Evolutionary conservation across 2,797 vertebrate genomes (phyloP), one percentile per base, ranked within the genome.

Genomic region (Sebastes kiyomatsui): DNA sequence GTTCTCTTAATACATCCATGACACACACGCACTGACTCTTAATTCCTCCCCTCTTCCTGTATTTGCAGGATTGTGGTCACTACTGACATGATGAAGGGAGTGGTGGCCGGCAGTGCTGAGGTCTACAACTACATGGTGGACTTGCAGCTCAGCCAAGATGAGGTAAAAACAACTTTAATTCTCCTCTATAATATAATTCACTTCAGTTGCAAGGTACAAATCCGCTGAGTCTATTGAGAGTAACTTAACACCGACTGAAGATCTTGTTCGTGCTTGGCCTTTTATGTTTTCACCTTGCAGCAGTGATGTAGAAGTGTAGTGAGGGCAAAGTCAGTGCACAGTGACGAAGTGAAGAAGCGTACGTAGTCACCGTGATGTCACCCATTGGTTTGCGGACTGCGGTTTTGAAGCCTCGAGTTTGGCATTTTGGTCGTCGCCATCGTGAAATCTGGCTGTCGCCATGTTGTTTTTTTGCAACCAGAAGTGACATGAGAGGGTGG

Each of bases 41-140:
- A 38, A 42, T 33, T 16, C 60, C 18, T 28, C 5, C 16, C 30
- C 23, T 54, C 38, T 12, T 27, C 22, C 22, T 83, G 11, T 62
- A 2, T 12, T 33, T 79, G 25, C 87, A 98, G 98, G 94, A 97
- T 99, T 0, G 97, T 99, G 67, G 96, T 93, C 65, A 96, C 97
- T 0, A 8, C 82, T 4, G 94, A 89, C 78, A 92, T 97, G 92
- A 92, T 94, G 90, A 93, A 65, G 18, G 93, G 90, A 52, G 87
- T 98, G 0, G 83, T 92, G 69, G 72, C 81, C 0, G 87, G 81
- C 27, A 97, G 96, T 0, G 96, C 97, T 0, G 2, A 56, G 0
- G 85, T 98, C 14, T 97, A 95, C 30, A 1, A 99, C 86, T 98
- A 96, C 91, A 96, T 96, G 92, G n/a, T 1, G 0, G 90, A 92